Evolutionary conservation across 2,797 vertebrate species (phyloP).

Genomic region (Protonibea diacanthus): DNA sequence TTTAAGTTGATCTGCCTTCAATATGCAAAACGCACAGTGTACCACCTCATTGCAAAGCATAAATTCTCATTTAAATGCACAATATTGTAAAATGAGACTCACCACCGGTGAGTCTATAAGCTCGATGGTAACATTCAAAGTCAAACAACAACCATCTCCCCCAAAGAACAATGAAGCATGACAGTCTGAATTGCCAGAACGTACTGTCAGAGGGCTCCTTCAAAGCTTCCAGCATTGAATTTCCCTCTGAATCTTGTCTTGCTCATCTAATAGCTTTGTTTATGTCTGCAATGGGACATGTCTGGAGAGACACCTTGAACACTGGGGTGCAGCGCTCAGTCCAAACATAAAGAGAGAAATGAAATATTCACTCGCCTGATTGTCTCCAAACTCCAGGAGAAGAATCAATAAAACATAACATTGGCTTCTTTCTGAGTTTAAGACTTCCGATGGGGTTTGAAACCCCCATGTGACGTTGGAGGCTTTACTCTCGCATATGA

Average conservation of each 20-base stretch:
- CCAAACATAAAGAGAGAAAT: slow-evolving; percentile 80
- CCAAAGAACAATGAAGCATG: slow-evolving; percentile 72
- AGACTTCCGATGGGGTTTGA: slow-evolving; percentile 81
- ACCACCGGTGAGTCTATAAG: slow-evolving; percentile 47
- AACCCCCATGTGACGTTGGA: slow-evolving; percentile 71
- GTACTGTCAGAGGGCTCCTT: slow-evolving; percentile 65
- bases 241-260: slow-evolving; percentile 68
- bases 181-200: slow-evolving; percentile 68
- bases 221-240: slow-evolving; percentile 57
- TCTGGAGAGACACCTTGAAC: slow-evolving; percentile 80
- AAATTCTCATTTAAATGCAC: slow-evolving; percentile 74
- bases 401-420: slow-evolving; percentile 86
- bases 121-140: slow-evolving; percentile 70
- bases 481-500: slow-evolving; percentile 74
- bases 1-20: slow-evolving; percentile 75
- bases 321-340: slow-evolving; percentile 69
- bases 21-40: slow-evolving; percentile 65
- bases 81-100: slow-evolving; percentile 58
- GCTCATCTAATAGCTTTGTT: slow-evolving; percentile 82
- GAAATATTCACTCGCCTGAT: slow-evolving; percentile 82
- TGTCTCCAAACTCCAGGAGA: slow-evolving; percentile 82
- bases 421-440: slow-evolving; percentile 77
- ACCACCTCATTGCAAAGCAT: slow-evolving; percentile 63
- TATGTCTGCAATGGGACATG: slow-evolving; percentile 75
- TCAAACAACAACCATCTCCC: slow-evolving; percentile 66